Evolutionary conservation across 2,888 invertebrate genomes (phyloP).

Genomic region (Ernsta delagoae): DNA sequence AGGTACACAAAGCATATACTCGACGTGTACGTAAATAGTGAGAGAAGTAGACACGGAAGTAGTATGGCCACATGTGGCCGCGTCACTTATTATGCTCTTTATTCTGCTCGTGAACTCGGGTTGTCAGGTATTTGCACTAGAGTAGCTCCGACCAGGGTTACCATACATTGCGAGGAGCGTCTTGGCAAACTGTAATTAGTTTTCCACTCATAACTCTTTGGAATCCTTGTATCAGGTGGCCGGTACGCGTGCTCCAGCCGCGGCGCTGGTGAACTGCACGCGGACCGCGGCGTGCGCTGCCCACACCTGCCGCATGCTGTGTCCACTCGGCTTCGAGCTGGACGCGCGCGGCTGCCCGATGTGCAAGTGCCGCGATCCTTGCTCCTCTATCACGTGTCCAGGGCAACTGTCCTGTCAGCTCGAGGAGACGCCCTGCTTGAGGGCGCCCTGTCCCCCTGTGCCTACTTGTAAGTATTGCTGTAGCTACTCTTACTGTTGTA

Average conservation of each 20-base stretch:
- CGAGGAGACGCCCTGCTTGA: conserved; percentile 90
- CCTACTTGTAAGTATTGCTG: conserved; percentile 88
- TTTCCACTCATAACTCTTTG: too few species aligned
- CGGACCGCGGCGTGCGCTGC: conserved; percentile 89
- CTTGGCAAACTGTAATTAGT: too few species aligned
- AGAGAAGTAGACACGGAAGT: too few species aligned
- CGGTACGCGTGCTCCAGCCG: conserved; percentile 89
- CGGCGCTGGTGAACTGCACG: conserved; percentile 88
- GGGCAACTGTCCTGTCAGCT: conserved; percentile 90
- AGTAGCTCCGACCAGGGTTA: too few species aligned
- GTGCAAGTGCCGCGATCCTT: conserved; percentile 93
- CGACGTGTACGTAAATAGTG: too few species aligned
- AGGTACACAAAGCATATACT: too few species aligned
- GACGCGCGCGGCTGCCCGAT: conserved; percentile 89
- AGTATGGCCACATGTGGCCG: too few species aligned
- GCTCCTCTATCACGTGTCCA: conserved; percentile 90
- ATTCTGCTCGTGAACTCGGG: too few species aligned
- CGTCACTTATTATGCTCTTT: too few species aligned
- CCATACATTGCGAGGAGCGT: too few species aligned
- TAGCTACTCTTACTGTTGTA: too few species aligned
- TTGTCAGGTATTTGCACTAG: too few species aligned
- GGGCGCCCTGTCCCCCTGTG: conserved; percentile 93
- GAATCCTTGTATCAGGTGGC: conserved; percentile 74
- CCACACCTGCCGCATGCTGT: conserved; percentile 94
- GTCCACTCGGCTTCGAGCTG: conserved; percentile 92